Evolutionary conservation across 2,797 vertebrate species (phyloP), one percentile per base, ranked within the genome.

Genomic region (Gambusia yucatana): DNA sequence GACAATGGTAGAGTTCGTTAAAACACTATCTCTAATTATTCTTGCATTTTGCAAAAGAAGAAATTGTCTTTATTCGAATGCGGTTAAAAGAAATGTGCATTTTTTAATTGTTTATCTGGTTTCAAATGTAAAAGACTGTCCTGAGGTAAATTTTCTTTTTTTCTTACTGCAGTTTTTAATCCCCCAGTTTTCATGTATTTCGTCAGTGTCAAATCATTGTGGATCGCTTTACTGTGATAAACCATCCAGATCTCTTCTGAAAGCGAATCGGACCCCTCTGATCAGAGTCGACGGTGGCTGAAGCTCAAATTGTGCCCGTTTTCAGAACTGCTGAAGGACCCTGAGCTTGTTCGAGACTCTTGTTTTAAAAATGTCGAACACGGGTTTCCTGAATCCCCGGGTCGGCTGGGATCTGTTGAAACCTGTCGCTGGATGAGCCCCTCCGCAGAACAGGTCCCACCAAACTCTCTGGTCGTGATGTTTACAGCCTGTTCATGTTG

Each of bases 401-500:
- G 33, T 47, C 41, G 44, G 22, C 7, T 52, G 71, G 50, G 72
- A 72, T 36, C 63, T 69, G 33, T 70, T 48, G 61, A 65, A 67
- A 67, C 69, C 16, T 77, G 70, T 70, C 72, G 71, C 82, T 72
- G 83, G 76, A 76, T 30, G 48, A 28, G 82, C 57, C 52, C 73
- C 41, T 70, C 41, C 41, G 1, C 67, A 44, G 67, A 44, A 44
- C 25, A 14, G 1, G 20, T 61, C 70, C 57, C 44, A 55, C 69
- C 71, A 50, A 74, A 76, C 78, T 77, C 52, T 61, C 73, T 85
- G 77, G 83, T 46, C 3, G 89, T 71, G 47, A 78, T 69, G 88
- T 94, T 92, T 94, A 93, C 91, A 92, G 83, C 82, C 77, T 16
- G 69, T 87, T 85, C 74, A 33, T 81, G 82, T 85, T 89, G 67